phyloP scores from a whole-genome alignment of 2,113 vertebrate species.

The Sclerurus mexicanus region DNA sequence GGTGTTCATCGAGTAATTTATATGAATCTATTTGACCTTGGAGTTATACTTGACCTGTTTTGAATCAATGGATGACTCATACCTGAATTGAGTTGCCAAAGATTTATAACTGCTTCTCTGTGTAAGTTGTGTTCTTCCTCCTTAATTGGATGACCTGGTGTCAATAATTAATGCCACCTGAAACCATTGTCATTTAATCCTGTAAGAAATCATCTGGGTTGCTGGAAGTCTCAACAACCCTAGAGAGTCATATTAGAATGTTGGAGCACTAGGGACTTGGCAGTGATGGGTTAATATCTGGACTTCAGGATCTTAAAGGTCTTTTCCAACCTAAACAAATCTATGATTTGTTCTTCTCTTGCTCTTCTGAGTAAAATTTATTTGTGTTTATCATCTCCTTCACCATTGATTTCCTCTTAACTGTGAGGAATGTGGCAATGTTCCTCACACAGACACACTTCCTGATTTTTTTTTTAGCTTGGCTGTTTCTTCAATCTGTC shows the following conservation, averaged over 20 bases:
- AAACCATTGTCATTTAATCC: not conserved
- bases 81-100: not conserved
- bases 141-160: not conserved
- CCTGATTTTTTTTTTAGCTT: not conserved
- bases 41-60: not conserved
- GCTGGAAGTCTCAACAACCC: not conserved
- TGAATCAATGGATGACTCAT: not conserved
- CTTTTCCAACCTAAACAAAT: not conserved
- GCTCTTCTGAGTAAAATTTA: not conserved
- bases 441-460: not conserved
- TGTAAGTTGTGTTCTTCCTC: not conserved
- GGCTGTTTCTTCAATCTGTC: not conserved
- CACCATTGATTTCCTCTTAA: not conserved
- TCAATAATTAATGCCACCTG: slow-evolving; percentile 29
- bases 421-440: not conserved
- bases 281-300: not conserved
- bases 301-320: not conserved
- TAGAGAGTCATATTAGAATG: not conserved
- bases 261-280: not conserved
- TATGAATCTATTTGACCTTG: not conserved
- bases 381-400: not conserved
- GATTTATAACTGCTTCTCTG: not conserved
- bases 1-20: not conserved
- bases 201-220: not conserved
- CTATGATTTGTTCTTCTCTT: not conserved